phyloP scores from a whole-genome alignment of 2,888 invertebrate species.

The Lumbricus terrestris region DNA sequence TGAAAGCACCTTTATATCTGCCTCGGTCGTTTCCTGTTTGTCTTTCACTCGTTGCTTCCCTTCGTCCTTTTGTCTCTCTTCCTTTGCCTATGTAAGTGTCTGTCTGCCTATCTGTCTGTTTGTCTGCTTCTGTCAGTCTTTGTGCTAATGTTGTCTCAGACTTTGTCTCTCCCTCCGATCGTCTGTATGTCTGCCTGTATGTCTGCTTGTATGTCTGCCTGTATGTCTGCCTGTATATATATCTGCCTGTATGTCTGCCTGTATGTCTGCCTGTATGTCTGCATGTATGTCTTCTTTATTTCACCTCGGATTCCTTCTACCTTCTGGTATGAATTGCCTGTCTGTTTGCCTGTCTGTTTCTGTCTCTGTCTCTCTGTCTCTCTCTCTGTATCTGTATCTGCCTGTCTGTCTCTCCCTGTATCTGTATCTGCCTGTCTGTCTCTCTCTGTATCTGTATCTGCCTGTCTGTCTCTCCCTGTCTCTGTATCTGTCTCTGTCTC shows the following conservation, averaged over 20 bases:
- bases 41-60: too few relatives aligned
- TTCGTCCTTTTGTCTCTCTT: background rate
- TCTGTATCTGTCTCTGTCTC: background rate
- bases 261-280: background rate
- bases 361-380: background rate
- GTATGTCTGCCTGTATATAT: background rate
- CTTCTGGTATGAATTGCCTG: background rate
- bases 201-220: background rate
- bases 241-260: background rate
- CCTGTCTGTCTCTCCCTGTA: background rate
- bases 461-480: background rate
- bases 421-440: background rate
- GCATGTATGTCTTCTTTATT: background rate
- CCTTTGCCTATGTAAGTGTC: background rate
- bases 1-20: too few relatives aligned
- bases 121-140: too few relatives aligned
- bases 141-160: too few relatives aligned
- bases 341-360: background rate
- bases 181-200: background rate
- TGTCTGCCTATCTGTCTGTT: background rate
- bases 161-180: background rate
- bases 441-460: background rate
- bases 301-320: too few relatives aligned
- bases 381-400: background rate
- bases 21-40: too few relatives aligned